These are phyloP conservation scores for Calliphora vomitoria DNA, from an alignment of 2,888 invertebrate genomes.

Conservation along the genomic window DNA sequence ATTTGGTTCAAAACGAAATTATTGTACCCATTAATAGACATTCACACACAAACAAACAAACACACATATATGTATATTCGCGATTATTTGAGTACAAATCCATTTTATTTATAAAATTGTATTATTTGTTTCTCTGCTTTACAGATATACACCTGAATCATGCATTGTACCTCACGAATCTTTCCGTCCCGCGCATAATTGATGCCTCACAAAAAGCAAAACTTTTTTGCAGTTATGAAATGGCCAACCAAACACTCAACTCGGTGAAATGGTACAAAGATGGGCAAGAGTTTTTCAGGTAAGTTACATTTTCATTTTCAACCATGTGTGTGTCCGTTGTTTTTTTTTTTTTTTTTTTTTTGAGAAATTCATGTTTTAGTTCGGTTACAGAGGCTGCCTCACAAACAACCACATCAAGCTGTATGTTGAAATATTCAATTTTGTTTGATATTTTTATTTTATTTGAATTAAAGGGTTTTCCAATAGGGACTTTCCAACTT, in stretches of 20 bases:
- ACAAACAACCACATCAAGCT: neutral
- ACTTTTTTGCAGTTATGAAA: constrained; percentile 84
- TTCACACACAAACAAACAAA: neutral
- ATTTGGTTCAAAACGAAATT: constrained; percentile 19
- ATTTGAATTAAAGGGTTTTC: neutral
- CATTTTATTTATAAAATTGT: constrained; percentile 59
- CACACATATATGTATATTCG: neutral
- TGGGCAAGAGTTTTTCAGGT: constrained; percentile 85
- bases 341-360: constrained; percentile 16
- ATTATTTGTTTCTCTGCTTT: constrained; percentile 72
- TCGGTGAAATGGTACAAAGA: constrained; percentile 85
- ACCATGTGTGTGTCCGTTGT: neutral
- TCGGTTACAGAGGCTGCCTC: neutral
- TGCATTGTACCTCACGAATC: constrained; percentile 83
- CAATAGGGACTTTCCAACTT: too few relatives aligned
- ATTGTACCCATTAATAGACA: neutral
- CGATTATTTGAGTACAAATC: constrained; percentile 1
- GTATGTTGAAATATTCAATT: neutral
- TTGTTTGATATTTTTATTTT: neutral
- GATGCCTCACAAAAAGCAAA: constrained; percentile 84
- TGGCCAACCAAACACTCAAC: constrained; percentile 84
- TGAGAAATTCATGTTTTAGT: neutral
- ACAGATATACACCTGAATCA: constrained; percentile 80
- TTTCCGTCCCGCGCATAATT: constrained; percentile 84
- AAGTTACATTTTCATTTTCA: constrained; percentile 65